A percentile compares a stretch with the other conserved stretches of the same genome.
Evolutionary conservation across 2,888 invertebrate species (phyloP).

Genomic region (Lycophotia porphyrea): DNA sequence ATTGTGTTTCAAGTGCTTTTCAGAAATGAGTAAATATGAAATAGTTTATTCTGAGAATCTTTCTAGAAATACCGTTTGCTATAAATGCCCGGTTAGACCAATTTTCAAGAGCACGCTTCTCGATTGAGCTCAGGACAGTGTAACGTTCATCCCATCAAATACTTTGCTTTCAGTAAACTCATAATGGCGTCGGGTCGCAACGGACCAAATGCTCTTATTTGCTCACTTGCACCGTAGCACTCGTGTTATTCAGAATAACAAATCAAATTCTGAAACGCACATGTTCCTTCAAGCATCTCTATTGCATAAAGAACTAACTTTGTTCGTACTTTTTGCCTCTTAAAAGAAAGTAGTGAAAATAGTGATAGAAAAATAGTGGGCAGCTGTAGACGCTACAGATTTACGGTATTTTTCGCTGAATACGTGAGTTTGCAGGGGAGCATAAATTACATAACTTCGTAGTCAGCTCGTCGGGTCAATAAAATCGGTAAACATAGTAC

Average conservation of each 20-base stretch:
- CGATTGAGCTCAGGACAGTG: constrained; percentile 11
- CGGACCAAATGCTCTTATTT: constrained; percentile 30
- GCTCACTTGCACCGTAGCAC: constrained; percentile 24
- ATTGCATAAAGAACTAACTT: constrained; percentile 11
- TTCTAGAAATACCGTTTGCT: constrained; percentile 4
- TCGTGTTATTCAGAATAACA: constrained; percentile 23
- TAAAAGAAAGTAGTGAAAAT: constrained; percentile 31
- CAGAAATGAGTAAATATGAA: neutral
- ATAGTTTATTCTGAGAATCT: neutral
- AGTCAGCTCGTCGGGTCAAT: constrained; percentile 48
- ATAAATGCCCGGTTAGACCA: constrained; percentile 15
- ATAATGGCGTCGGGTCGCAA: constrained; percentile 43
- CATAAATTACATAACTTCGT: constrained; percentile 56
- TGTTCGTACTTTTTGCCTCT: neutral
- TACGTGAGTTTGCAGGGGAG: constrained; percentile 44
- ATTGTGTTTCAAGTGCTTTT: constrained; percentile 9
- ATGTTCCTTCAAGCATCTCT: neutral
- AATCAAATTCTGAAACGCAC: constrained; percentile 17
- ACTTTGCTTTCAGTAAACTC: constrained; percentile 39
- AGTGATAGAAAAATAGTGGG: constrained; percentile 18
- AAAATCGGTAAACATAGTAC: constrained; percentile 34
- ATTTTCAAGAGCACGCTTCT: constrained; percentile 27
- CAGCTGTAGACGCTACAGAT: constrained; percentile 51
- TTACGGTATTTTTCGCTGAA: constrained; percentile 54
- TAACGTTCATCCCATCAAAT: constrained; percentile 29